Conservation (phyloP, 2,888 invertebrate genomes). For the Clitarchus hookeri region DNA sequence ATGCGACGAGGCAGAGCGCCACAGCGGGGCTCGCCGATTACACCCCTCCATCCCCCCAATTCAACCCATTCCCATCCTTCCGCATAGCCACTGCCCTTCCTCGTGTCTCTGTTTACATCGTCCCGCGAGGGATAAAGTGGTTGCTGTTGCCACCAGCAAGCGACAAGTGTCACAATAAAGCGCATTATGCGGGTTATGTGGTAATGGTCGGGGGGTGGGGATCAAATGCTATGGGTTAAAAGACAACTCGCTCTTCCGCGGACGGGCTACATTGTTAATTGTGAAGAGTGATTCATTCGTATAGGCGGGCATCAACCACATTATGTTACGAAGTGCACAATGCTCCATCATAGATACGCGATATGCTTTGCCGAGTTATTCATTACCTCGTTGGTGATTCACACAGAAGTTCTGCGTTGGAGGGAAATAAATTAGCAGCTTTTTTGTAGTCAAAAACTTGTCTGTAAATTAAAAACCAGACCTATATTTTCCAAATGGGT, state of each 20-base stretch:
- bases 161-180: conserved; percentile 7
- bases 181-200: conserved; percentile 14
- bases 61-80: neutral
- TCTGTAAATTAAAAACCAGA: too few species aligned
- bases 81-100: neutral
- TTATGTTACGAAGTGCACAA: neutral
- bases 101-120: conserved; percentile 11
- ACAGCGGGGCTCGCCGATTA: neutral
- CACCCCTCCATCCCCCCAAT: neutral
- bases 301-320: neutral
- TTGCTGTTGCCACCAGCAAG: neutral
- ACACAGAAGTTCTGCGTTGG: neutral
- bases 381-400: neutral
- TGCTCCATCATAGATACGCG: neutral
- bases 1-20: conserved; percentile 22
- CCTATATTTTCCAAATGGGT: too few species aligned
- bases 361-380: conserved; percentile 4
- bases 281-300: neutral
- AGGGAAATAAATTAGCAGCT: neutral
- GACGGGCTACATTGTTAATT: neutral
- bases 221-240: neutral
- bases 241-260: neutral
- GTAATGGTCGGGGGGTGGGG: neutral
- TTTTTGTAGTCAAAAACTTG: too few species aligned
- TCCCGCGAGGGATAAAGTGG: conserved; percentile 14